These are phyloP conservation scores for Onychomys arenicola DNA, from an alignment of 2,797 vertebrate species.

Conservation along the genomic window DNA sequence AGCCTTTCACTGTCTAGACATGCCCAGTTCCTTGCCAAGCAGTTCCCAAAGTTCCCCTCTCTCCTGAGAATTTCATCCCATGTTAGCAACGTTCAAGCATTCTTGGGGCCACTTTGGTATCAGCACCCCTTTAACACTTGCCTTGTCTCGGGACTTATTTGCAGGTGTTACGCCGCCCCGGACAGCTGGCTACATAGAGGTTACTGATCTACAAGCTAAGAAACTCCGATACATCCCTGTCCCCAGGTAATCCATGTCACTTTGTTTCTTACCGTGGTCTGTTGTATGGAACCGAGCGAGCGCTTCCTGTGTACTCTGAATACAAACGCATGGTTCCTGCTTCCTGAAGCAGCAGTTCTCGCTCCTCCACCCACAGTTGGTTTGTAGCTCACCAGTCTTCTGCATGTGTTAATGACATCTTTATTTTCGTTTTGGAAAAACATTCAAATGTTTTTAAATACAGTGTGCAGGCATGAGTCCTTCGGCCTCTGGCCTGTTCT, in stretches of 20 bases:
- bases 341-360: conserved; percentile 51
- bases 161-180: conserved; percentile 93
- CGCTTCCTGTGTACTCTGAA: conserved; percentile 15
- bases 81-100: background rate
- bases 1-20: background rate
- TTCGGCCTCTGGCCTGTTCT: background rate
- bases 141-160: conserved; percentile 76
- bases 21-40: background rate
- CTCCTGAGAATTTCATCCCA: background rate
- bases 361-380: conserved; percentile 5
- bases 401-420: conserved; percentile 47
- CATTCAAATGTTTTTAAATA: background rate
- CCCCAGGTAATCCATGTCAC: conserved; percentile 91
- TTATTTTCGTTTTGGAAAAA: conserved; percentile 61
- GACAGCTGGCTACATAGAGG: conserved; percentile 95
- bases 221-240: conserved; percentile 97
- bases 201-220: conserved; percentile 96
- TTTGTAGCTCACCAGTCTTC: conserved; percentile 49
- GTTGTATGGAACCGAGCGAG: background rate
- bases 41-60: background rate
- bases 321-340: conserved; percentile 49
- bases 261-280: conserved; percentile 32
- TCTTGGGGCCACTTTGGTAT: background rate
- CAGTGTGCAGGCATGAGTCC: background rate
- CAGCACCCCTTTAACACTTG: conserved; percentile 2